A percentile compares a stretch with the other conserved stretches of the same genome.
Conservation (phyloP, 2,888 invertebrate genomes). For the Muschampia staudingeri region DNA sequence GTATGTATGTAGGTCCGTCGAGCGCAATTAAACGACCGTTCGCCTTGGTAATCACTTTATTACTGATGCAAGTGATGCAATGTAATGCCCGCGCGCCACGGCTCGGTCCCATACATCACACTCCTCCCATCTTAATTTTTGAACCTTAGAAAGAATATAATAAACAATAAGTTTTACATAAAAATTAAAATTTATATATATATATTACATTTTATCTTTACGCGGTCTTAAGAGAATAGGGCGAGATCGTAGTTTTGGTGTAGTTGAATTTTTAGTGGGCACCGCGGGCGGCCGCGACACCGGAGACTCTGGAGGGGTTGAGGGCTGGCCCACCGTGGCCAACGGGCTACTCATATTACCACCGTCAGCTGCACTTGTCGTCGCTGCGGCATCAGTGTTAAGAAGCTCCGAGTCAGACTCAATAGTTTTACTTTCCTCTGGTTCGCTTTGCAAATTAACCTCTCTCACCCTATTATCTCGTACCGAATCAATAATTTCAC, state of each 20-base stretch:
- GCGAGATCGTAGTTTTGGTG: background rate
- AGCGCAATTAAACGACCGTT: background rate
- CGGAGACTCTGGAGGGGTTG: background rate
- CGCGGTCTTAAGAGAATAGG: conserved; percentile 9
- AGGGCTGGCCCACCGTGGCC: background rate
- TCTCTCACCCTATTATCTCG: conserved; percentile 2
- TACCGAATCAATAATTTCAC: background rate
- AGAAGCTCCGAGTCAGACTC: background rate
- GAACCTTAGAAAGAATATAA: background rate
- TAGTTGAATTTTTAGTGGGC: background rate
- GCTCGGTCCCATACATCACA: too few relatives aligned
- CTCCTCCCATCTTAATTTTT: conserved; percentile 6
- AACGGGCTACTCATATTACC: background rate
- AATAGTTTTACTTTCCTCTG: background rate
- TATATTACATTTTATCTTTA: background rate
- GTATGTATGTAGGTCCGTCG: background rate
- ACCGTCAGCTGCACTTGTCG: background rate
- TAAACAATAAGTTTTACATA: background rate
- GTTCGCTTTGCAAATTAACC: background rate
- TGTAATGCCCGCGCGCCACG: too few relatives aligned
- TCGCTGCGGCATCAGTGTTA: background rate
- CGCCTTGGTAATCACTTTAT: background rate
- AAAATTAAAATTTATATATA: background rate
- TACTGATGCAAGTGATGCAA: background rate
- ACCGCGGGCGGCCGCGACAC: background rate